A percentile compares a stretch with the other conserved stretches of the same genome.
These are phyloP conservation scores for Dasypolia templi DNA, from an alignment of 2,888 invertebrate species.

Conservation along the genomic window DNA sequence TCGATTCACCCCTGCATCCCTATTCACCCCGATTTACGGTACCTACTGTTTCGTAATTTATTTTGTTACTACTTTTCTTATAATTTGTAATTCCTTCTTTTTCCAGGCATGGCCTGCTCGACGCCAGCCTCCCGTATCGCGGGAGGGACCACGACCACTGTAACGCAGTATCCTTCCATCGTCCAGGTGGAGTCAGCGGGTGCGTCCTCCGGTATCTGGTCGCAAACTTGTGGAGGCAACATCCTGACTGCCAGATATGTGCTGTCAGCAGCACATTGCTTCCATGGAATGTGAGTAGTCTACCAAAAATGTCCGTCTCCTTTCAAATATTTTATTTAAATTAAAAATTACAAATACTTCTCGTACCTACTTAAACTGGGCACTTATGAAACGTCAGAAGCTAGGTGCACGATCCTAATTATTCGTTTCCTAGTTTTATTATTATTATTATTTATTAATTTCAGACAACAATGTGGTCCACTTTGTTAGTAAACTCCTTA, in stretches of 20 bases:
- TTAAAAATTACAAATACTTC: background rate
- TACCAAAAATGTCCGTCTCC: background rate
- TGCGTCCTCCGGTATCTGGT: slow-evolving; percentile 56
- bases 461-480: too few relatives aligned
- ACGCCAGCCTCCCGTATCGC: slow-evolving; percentile 51
- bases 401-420: background rate
- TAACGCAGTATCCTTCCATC: slow-evolving; percentile 71
- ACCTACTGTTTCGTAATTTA: background rate
- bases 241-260: slow-evolving; percentile 64
- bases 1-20: too few relatives aligned
- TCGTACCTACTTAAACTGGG: background rate
- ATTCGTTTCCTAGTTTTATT: background rate
- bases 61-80: background rate
- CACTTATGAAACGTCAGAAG: background rate
- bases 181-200: slow-evolving; percentile 71
- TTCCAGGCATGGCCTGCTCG: slow-evolving; percentile 42
- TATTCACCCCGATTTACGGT: too few relatives aligned
- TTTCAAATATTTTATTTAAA: background rate
- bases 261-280: slow-evolving; percentile 71
- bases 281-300: slow-evolving; percentile 65
- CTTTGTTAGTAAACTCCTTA: too few relatives aligned
- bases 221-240: slow-evolving; percentile 69
- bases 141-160: slow-evolving; percentile 67
- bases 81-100: background rate
- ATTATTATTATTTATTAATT: too few relatives aligned